A percentile compares a stretch with the other conserved stretches of the same genome.
Evolutionary conservation across 2,888 invertebrate genomes (phyloP).

Genomic region (Mythimna loreyi): DNA sequence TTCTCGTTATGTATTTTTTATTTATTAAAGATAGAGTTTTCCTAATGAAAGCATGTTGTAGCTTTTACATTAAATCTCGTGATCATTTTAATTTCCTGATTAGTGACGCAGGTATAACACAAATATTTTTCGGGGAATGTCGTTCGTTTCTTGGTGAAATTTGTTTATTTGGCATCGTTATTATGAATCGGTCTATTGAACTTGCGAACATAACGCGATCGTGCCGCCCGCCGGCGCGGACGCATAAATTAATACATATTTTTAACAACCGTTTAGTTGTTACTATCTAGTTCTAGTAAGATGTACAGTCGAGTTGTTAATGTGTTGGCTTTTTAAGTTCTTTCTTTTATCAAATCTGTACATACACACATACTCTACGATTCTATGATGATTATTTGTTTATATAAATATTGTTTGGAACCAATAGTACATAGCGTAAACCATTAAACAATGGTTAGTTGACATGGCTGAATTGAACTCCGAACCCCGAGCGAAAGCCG

Average conservation of each 20-base stretch:
- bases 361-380: neutral
- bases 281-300: slow-evolving; percentile 29
- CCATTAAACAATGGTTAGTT: too few relatives aligned
- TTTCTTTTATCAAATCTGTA: neutral
- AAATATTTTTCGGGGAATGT: slow-evolving; percentile 33
- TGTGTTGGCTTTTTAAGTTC: neutral
- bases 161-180: slow-evolving; percentile 60
- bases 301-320: slow-evolving; percentile 5
- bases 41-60: neutral
- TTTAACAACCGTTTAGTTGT: slow-evolving; percentile 37
- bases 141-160: slow-evolving; percentile 31
- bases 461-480: too few relatives aligned
- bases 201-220: slow-evolving; percentile 71
- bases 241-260: slow-evolving; percentile 69
- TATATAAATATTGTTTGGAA: neutral
- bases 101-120: slow-evolving; percentile 21
- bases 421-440: too few relatives aligned
- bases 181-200: slow-evolving; percentile 84
- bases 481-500: too few relatives aligned
- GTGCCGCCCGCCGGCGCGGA: slow-evolving; percentile 59
- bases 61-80: neutral
- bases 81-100: slow-evolving; percentile 4
- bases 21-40: neutral
- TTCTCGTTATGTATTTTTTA: neutral
- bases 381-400: neutral